These are phyloP conservation scores for Axinella damicornis DNA, from an alignment of 37 sponge, comb jelly and placozoan species.

Conservation along the genomic window DNA sequence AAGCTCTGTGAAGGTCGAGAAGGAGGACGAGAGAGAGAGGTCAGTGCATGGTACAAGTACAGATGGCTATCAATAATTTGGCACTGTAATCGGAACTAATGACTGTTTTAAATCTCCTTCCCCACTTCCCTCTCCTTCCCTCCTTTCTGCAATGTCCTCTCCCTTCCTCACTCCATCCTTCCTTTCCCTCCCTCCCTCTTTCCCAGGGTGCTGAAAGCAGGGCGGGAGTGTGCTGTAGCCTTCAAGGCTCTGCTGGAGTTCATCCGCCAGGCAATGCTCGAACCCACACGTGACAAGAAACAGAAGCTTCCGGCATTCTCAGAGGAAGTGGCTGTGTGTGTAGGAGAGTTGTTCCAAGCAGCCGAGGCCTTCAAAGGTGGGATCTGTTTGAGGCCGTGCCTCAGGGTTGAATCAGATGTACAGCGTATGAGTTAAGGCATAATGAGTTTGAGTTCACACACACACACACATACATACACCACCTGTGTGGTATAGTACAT, in stretches of 20 bases:
- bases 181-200: background rate
- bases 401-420: too few species aligned
- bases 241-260: slow-evolving; percentile 86
- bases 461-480: too few species aligned
- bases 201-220: slow-evolving; percentile 56
- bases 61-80: too few species aligned
- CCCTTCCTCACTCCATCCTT: background rate
- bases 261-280: slow-evolving; percentile 66
- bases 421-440: too few species aligned
- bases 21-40: slow-evolving; percentile 62
- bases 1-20: slow-evolving; percentile 47
- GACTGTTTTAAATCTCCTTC: background rate
- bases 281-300: slow-evolving; percentile 71
- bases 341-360: slow-evolving; percentile 72
- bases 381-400: too few species aligned
- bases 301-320: slow-evolving; percentile 68
- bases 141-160: background rate
- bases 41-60: too few species aligned
- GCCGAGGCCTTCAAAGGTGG: slow-evolving; percentile 76
- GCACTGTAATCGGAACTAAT: too few species aligned
- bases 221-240: slow-evolving; percentile 77
- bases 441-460: too few species aligned
- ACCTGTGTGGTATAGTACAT: too few species aligned
- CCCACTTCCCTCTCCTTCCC: background rate
- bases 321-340: slow-evolving; percentile 76